Evolutionary conservation across 2,797 vertebrate genomes (phyloP).

Genomic region (Gobionotothen gibberifrons): DNA sequence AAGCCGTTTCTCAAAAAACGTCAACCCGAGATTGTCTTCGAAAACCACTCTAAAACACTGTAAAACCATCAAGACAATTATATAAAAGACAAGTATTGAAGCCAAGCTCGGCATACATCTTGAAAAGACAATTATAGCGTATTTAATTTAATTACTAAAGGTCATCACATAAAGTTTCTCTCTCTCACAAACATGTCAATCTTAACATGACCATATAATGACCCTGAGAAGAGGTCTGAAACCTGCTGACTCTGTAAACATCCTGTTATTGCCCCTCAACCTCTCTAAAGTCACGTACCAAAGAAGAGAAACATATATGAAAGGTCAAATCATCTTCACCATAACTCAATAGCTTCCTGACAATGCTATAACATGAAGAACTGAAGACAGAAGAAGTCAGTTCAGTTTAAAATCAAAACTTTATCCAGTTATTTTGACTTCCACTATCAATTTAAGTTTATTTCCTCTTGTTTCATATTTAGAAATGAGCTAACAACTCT

Average conservation of each 20-base stretch:
- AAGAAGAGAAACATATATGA: neutral
- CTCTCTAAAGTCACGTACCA: slow-evolving; percentile 18
- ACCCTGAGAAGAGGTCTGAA: slow-evolving; percentile 39
- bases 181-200: slow-evolving; percentile 49
- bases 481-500: neutral
- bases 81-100: slow-evolving; percentile 25
- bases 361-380: neutral
- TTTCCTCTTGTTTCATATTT: neutral
- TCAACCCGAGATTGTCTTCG: slow-evolving; percentile 38
- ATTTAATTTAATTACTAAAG: slow-evolving; percentile 47
- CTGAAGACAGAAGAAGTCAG: neutral
- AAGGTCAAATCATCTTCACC: neutral
- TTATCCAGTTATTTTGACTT: neutral
- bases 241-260: slow-evolving; percentile 27
- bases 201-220: slow-evolving; percentile 58
- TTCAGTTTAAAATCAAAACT: slow-evolving; percentile 7
- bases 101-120: slow-evolving; percentile 18
- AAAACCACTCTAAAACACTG: slow-evolving; percentile 29
- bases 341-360: slow-evolving; percentile 6
- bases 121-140: slow-evolving; percentile 23
- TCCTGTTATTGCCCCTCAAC: slow-evolving; percentile 45
- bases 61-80: slow-evolving; percentile 56
- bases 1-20: slow-evolving; percentile 73
- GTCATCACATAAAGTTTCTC: slow-evolving; percentile 43
- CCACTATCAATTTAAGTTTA: neutral